Conservation (phyloP, 1,140 invertebrate species). For the Hypsibius dujardini region DNA sequence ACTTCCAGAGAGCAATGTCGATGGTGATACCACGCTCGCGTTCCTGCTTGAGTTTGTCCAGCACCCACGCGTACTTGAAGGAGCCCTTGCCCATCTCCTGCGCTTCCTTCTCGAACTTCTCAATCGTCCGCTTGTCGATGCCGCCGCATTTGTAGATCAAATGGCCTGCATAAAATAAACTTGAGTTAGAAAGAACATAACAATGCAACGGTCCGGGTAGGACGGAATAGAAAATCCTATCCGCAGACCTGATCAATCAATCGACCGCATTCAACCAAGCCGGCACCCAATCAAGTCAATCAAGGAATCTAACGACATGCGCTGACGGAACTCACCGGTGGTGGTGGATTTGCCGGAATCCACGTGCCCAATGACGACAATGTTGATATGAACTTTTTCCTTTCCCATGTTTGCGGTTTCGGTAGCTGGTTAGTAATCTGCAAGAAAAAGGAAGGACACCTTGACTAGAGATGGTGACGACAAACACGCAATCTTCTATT, state of each 20-base stretch:
- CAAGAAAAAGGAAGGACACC: no score
- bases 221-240: no score
- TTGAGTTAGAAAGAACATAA: no score
- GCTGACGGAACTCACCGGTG: slow-evolving; percentile 30
- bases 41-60: slow-evolving; percentile 97
- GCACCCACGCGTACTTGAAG: slow-evolving; percentile 92
- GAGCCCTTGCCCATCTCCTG: slow-evolving; percentile 94
- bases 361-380: slow-evolving; percentile 46
- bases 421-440: no score
- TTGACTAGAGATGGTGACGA: no score
- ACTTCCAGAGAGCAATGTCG: slow-evolving; percentile 98
- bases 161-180: slow-evolving; percentile 59
- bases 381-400: slow-evolving; percentile 45
- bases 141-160: slow-evolving; percentile 94
- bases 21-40: slow-evolving; percentile 99
- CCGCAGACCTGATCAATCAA: no score
- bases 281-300: no score
- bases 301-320: no score
- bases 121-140: slow-evolving; percentile 85
- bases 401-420: no score
- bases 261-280: no score
- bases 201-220: no score
- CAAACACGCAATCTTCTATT: no score
- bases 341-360: slow-evolving; percentile 43
- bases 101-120: slow-evolving; percentile 92